Percentiles rank a stretch among this genome's conserved stretches.
phyloP scores from a whole-genome alignment of 2,113 vertebrate species.

The Ammodytes dubius region DNA sequence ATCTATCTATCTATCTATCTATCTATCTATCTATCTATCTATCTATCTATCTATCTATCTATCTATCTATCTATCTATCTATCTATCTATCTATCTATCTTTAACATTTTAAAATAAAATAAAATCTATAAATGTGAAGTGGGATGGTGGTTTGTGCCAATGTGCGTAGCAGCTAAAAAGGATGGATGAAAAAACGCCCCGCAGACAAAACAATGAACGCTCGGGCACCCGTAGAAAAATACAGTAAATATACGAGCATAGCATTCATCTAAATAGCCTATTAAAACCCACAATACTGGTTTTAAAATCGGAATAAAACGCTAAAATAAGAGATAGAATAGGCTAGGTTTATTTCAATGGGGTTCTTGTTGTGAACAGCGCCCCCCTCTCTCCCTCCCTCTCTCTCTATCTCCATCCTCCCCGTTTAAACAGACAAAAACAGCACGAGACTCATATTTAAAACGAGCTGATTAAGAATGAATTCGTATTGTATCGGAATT shows the following conservation, averaged over 20 bases:
- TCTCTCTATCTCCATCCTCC: slow-evolving; percentile 7
- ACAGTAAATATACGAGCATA: neutral
- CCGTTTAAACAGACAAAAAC: neutral
- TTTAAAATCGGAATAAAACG: no score
- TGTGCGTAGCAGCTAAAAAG: slow-evolving; percentile 58
- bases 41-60: no score
- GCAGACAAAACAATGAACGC: slow-evolving; percentile 33
- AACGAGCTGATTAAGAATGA: no score
- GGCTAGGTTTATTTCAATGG: no score
- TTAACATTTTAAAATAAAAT: neutral
- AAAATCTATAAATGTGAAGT: rapidly evolving
- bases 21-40: no score
- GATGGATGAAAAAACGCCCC: slow-evolving; percentile 52
- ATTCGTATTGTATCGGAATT: neutral
- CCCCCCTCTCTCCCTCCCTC: neutral
- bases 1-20: no score
- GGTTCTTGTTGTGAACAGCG: neutral
- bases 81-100: no score
- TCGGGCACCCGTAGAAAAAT: neutral
- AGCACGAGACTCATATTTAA: neutral
- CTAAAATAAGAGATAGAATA: no score
- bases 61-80: no score
- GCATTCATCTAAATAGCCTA: neutral
- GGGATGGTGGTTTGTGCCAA: slow-evolving; percentile 16
- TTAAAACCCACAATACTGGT: no score